phyloP scores from a whole-genome alignment of 2,797 vertebrate genomes.

The Lates japonicus region DNA sequence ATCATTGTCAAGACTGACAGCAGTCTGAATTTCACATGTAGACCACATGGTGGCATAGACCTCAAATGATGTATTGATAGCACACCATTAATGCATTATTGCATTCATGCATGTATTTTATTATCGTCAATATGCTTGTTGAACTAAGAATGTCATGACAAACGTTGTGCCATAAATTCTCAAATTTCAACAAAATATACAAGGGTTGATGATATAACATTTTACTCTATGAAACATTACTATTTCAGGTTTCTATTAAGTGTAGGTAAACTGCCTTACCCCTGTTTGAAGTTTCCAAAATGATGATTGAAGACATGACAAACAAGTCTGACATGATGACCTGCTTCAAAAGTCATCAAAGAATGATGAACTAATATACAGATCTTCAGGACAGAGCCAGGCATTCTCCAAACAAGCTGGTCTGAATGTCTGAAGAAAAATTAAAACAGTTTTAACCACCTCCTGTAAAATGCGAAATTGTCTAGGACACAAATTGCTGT shows the following conservation, averaged over 20 bases:
- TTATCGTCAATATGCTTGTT: neutral
- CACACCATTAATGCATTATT: neutral
- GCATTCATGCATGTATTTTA: no score
- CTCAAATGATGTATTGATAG: neutral
- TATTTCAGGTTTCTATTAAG: neutral
- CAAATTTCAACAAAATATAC: neutral
- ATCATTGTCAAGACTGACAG: neutral
- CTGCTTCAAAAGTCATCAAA: neutral
- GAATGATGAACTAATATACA: neutral
- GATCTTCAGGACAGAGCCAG: neutral
- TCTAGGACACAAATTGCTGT: neutral
- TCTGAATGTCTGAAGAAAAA: neutral
- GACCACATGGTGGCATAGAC: conserved; percentile 39
- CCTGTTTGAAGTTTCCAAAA: neutral
- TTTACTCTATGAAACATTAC: neutral
- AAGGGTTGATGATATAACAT: neutral
- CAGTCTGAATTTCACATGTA: neutral
- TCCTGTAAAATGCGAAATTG: neutral
- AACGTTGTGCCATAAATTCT: neutral
- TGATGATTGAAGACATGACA: neutral
- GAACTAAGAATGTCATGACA: neutral
- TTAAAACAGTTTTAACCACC: neutral
- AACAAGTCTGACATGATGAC: neutral
- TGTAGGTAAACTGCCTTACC: neutral
- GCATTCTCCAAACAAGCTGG: neutral